Conservation (phyloP, 1,140 invertebrate species). For the Patella vulgata region DNA sequence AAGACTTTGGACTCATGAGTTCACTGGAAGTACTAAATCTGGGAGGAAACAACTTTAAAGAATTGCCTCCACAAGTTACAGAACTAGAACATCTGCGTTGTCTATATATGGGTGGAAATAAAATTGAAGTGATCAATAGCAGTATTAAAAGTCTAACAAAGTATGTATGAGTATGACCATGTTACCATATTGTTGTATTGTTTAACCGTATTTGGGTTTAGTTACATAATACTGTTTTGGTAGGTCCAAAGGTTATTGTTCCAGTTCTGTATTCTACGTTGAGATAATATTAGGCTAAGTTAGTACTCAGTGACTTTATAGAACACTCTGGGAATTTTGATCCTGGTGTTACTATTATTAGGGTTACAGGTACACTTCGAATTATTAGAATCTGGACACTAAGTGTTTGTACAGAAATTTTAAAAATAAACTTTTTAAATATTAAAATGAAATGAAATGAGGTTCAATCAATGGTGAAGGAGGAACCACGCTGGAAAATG, state of each 20-base stretch:
- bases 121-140: constrained; percentile 81
- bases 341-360: too few species aligned
- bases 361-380: too few species aligned
- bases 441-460: too few species aligned
- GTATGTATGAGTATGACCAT: too few species aligned
- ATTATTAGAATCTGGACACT: too few species aligned
- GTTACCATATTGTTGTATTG: too few species aligned
- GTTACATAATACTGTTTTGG: neutral
- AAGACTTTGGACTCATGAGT: constrained; percentile 75
- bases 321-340: neutral
- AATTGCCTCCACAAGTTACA: constrained; percentile 87
- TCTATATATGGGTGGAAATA: constrained; percentile 90
- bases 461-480: too few species aligned
- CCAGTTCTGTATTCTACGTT: neutral
- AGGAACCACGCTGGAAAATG: too few species aligned
- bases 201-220: neutral
- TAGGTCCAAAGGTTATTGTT: neutral
- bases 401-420: neutral
- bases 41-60: constrained; percentile 86
- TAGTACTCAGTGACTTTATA: neutral
- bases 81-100: constrained; percentile 81
- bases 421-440: neutral
- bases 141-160: constrained; percentile 79
- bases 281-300: neutral
- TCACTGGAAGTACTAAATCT: constrained; percentile 86